Conservation (phyloP, 2,888 invertebrate species). For the Ormyrus thymus region DNA sequence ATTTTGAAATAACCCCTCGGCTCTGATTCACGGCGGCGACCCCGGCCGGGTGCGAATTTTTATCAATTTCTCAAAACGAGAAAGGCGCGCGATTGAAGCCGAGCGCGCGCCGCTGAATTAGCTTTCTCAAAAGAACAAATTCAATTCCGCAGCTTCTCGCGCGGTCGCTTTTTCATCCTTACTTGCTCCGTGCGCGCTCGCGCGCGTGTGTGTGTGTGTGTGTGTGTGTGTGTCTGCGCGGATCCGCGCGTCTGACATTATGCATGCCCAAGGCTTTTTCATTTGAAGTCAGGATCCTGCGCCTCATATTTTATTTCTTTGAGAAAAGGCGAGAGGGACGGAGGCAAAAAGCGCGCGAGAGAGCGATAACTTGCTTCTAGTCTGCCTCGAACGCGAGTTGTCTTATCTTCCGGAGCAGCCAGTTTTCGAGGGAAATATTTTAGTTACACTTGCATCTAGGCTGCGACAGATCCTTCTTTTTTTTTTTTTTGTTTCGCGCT, state of each 20-base stretch:
- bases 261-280: constrained; percentile 37
- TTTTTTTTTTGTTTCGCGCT: no score
- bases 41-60: neutral
- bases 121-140: constrained; percentile 44
- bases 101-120: constrained; percentile 13
- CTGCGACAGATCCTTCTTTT: no score
- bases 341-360: neutral
- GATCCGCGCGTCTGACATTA: constrained; percentile 33
- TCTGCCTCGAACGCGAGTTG: no score
- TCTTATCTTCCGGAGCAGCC: no score
- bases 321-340: neutral
- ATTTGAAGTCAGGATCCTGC: constrained; percentile 21
- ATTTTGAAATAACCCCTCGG: no score
- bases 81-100: neutral
- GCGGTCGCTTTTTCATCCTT: neutral
- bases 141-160: constrained; percentile 16
- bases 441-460: no score
- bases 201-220: neutral
- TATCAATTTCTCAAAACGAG: constrained; percentile 24
- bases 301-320: constrained; percentile 37
- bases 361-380: no score
- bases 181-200: neutral
- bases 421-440: no score
- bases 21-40: no score
- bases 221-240: neutral